phyloP scores from a whole-genome alignment of 1,140 invertebrate genomes.

The Yoshiicerus persimilis region DNA sequence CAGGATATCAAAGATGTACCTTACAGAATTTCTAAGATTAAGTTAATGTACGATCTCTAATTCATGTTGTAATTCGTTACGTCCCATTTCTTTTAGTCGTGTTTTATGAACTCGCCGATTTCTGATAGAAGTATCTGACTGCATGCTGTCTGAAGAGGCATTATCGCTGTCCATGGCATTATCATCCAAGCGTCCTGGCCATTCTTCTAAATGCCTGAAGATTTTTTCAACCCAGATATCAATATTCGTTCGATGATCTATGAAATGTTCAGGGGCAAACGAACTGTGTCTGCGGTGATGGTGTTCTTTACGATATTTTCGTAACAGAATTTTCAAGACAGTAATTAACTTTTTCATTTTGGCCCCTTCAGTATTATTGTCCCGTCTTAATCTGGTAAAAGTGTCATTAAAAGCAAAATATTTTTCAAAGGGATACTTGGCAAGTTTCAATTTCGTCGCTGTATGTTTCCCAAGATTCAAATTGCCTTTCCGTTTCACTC shows the following conservation, averaged over 20 bases:
- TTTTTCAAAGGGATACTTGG: neutral
- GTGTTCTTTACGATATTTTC: neutral
- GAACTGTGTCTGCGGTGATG: neutral
- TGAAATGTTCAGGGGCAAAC: neutral
- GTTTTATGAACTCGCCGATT: neutral
- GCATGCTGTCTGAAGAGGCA: neutral
- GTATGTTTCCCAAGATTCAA: neutral
- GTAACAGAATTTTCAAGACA: neutral
- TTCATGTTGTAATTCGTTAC: neutral
- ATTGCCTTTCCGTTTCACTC: neutral
- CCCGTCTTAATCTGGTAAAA: neutral
- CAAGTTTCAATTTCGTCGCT: neutral
- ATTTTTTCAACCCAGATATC: neutral
- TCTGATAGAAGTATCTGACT: neutral
- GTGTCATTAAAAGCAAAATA: neutral
- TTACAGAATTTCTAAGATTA: no score
- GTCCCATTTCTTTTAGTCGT: neutral
- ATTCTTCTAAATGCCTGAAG: slow-evolving; percentile 22
- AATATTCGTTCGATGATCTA: neutral
- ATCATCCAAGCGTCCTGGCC: slow-evolving; percentile 41
- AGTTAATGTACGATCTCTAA: neutral
- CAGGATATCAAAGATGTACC: no score
- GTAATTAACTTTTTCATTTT: neutral
- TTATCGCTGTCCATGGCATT: slow-evolving; percentile 8
- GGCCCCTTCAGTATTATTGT: neutral